Conservation (phyloP, 30 jellyfish, hydroid and myxozoan genomes). For the Aurelia coerulea region DNA sequence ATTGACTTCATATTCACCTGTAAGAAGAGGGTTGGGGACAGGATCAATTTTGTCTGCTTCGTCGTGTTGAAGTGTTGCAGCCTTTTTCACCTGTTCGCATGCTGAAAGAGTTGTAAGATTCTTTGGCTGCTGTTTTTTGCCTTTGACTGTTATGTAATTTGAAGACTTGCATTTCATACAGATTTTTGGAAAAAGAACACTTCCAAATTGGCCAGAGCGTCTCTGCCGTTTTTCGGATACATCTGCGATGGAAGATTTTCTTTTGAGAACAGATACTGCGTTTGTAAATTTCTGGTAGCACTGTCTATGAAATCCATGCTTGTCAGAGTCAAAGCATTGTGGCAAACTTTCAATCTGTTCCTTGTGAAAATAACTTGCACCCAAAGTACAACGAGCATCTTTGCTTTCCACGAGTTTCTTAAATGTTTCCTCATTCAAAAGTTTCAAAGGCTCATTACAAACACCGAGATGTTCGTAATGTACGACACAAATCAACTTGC, state of each 20-base stretch:
- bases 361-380: conserved; percentile 17
- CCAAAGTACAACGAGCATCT: conserved; percentile 10
- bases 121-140: conserved; percentile 16
- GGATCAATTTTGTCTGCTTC: too few relatives aligned
- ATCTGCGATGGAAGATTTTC: conserved; percentile 15
- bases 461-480: conserved; percentile 4
- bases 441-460: not conserved
- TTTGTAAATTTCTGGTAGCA: conserved; percentile 36
- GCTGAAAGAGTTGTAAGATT: conserved; percentile 16
- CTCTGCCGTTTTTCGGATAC: conserved; percentile 1
- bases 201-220: not conserved
- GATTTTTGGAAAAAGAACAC: conserved; percentile 14
- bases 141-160: conserved; percentile 23
- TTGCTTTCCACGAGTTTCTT: conserved; percentile 7
- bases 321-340: conserved; percentile 7
- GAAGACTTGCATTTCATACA: conserved; percentile 41
- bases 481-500: conserved; percentile 30
- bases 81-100: conserved; percentile 13
- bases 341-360: conserved; percentile 20
- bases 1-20: too few relatives aligned
- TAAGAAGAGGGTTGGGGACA: too few relatives aligned
- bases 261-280: conserved; percentile 19
- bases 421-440: conserved; percentile 18
- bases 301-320: conserved; percentile 26
- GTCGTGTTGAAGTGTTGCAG: conserved; percentile 20